Evolutionary conservation across 2,797 vertebrate species (phyloP).

Genomic region (Jordanella pulchra): DNA sequence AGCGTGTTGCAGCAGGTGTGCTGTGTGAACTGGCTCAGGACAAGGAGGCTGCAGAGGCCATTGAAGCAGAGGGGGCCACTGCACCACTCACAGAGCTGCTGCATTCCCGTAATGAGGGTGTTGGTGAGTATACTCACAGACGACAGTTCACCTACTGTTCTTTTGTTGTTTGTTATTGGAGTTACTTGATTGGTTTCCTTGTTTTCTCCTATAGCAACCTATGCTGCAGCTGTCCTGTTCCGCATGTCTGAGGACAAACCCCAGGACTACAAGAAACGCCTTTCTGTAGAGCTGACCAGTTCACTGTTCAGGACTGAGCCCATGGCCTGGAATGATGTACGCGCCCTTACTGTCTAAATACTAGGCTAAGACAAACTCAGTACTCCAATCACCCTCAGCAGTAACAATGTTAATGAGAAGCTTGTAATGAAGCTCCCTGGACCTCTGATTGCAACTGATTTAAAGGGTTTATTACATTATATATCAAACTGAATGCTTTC

Average conservation of each 20-base stretch:
- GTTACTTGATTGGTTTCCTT: neutral
- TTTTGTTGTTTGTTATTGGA: neutral
- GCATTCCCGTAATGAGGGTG: conserved; percentile 97
- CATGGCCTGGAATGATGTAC: conserved; percentile 97
- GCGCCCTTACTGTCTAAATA: neutral
- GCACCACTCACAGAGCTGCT: conserved; percentile 95
- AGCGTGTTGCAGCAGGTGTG: conserved; percentile 97
- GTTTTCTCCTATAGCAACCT: conserved; percentile 83
- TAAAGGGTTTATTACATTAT: neutral
- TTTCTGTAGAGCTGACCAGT: conserved; percentile 96
- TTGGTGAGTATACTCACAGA: conserved; percentile 82
- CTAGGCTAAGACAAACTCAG: neutral
- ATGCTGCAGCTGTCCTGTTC: conserved; percentile 96
- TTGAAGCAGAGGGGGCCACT: conserved; percentile 97
- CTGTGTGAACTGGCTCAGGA: conserved; percentile 98
- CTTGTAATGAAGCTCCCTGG: neutral
- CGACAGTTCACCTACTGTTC: neutral
- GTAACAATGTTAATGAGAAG: neutral
- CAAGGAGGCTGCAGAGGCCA: conserved; percentile 97
- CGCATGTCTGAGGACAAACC: conserved; percentile 99
- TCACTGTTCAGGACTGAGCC: conserved; percentile 97
- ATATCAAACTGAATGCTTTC: neutral
- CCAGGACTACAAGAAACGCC: conserved; percentile 97
- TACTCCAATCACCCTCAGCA: neutral
- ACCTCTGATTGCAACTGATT: neutral